A percentile compares a stretch with the other conserved stretches of the same genome.
These are phyloP conservation scores for Gerosis bhagava DNA, from an alignment of 2,888 invertebrate genomes.

Conservation along the genomic window DNA sequence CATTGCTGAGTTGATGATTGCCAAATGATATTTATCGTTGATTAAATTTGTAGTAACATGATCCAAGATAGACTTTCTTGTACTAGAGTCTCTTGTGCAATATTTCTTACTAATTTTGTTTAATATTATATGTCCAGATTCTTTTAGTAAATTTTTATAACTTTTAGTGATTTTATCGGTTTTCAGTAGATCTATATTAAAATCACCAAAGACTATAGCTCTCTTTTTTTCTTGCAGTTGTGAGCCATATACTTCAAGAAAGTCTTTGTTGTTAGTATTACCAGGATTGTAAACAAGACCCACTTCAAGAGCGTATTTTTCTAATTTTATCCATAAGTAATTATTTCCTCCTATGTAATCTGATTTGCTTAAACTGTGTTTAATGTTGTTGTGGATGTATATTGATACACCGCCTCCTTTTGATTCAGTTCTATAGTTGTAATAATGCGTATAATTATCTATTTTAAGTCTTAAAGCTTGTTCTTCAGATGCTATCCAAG, in stretches of 20 bases:
- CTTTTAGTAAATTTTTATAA: constrained; percentile 2
- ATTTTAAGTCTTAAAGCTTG: constrained; percentile 5
- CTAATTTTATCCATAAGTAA: not conserved
- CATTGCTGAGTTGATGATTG: constrained; percentile 3
- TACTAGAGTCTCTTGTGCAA: constrained; percentile 21
- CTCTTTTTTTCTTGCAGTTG: constrained; percentile 16
- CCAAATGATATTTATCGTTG: constrained; percentile 6
- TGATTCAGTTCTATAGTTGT: constrained; percentile 6
- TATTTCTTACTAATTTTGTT: constrained; percentile 29
- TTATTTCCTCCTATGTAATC: constrained; percentile 10
- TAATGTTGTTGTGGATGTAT: constrained; percentile 3
- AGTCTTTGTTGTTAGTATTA: constrained; percentile 1
- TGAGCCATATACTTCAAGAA: constrained; percentile 1
- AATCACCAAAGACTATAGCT: constrained; percentile 26
- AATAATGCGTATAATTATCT: constrained; percentile 5
- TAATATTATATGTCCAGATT: constrained; percentile 3
- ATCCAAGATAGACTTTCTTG: constrained; percentile 31
- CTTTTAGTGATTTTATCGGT: constrained; percentile 11
- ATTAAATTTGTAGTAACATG: constrained; percentile 24
- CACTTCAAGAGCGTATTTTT: constrained; percentile 9
- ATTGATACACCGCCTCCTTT: constrained; percentile 9
- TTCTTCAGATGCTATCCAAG: not conserved
- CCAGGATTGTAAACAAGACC: constrained; percentile 10
- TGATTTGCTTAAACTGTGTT: not conserved
- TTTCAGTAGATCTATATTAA: constrained; percentile 25